phyloP scores from a whole-genome alignment of 53 echinoderm and acorn worm genomes.

The Echinarachnius parma region DNA sequence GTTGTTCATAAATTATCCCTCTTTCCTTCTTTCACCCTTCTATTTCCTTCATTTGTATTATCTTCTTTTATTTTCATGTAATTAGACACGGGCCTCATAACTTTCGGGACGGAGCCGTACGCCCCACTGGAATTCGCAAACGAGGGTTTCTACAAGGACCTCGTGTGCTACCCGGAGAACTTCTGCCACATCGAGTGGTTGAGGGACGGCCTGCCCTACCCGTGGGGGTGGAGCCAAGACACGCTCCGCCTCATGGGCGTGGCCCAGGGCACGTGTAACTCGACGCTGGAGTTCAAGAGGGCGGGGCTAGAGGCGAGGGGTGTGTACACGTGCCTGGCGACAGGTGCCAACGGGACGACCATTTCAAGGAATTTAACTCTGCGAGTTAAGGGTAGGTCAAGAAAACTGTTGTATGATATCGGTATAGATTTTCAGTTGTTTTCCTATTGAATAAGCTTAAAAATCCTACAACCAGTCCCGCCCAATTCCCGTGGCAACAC shows the following conservation, averaged over 20 bases:
- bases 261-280: slow-evolving; percentile 10
- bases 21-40: background rate
- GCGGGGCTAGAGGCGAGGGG: slow-evolving; percentile 3
- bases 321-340: slow-evolving; percentile 27
- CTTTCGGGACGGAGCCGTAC: background rate
- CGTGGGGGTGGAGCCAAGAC: slow-evolving; percentile 3
- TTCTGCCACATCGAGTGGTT: slow-evolving; percentile 28
- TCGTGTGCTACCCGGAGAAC: slow-evolving; percentile 27
- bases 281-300: slow-evolving; percentile 21
- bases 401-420: no score
- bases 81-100: slow-evolving; percentile 5
- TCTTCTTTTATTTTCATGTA: background rate
- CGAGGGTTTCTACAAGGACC: slow-evolving; percentile 12
- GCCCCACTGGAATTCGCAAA: background rate
- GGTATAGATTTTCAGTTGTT: no score
- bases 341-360: slow-evolving; percentile 31
- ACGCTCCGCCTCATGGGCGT: background rate
- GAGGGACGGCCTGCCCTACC: slow-evolving; percentile 22
- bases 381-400: background rate
- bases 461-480: no score
- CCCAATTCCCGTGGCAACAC: no score
- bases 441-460: no score
- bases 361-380: slow-evolving; percentile 5
- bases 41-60: background rate
- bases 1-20: no score